phyloP scores from a whole-genome alignment of 1,140 invertebrate genomes.

The Venustaconcha ellipsiformis region DNA sequence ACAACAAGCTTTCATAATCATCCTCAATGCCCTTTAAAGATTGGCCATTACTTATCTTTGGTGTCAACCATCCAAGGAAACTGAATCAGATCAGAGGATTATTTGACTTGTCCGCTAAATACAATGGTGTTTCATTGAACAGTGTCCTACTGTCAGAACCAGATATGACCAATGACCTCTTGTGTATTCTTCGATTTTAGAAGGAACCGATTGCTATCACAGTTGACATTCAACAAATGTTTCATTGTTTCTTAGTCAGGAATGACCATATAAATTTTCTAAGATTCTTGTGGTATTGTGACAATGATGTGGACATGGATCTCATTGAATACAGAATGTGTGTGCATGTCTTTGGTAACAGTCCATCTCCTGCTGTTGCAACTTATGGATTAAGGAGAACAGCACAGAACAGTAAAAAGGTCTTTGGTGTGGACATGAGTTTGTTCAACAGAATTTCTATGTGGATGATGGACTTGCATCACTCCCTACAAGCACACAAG shows the following conservation, averaged over 20 bases:
- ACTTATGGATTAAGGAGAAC: constrained; percentile 22
- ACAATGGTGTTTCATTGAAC: background rate
- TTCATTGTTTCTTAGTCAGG: constrained; percentile 17
- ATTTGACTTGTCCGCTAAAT: constrained; percentile 14
- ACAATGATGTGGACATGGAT: constrained; percentile 1
- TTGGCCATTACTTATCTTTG: too few relatives aligned
- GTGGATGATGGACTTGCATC: too few relatives aligned
- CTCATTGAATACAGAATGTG: constrained; percentile 31
- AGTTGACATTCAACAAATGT: constrained; percentile 21
- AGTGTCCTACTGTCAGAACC: background rate
- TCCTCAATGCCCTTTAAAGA: too few relatives aligned
- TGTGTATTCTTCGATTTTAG: background rate
- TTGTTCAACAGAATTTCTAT: too few relatives aligned
- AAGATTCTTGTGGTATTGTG: constrained; percentile 18
- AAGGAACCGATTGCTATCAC: background rate
- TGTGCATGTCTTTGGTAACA: constrained; percentile 37
- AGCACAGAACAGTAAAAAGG: background rate
- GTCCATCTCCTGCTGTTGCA: constrained; percentile 26
- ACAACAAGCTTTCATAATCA: too few relatives aligned
- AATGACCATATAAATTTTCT: constrained; percentile 21
- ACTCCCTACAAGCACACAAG: too few relatives aligned
- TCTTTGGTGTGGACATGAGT: too few relatives aligned
- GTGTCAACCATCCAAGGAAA: constrained; percentile 6
- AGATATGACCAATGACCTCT: constrained; percentile 5
- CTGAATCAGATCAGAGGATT: constrained; percentile 8